Evolutionary conservation across 2,888 invertebrate species (phyloP).

Genomic region (Acanthosepion pharaonis): DNA sequence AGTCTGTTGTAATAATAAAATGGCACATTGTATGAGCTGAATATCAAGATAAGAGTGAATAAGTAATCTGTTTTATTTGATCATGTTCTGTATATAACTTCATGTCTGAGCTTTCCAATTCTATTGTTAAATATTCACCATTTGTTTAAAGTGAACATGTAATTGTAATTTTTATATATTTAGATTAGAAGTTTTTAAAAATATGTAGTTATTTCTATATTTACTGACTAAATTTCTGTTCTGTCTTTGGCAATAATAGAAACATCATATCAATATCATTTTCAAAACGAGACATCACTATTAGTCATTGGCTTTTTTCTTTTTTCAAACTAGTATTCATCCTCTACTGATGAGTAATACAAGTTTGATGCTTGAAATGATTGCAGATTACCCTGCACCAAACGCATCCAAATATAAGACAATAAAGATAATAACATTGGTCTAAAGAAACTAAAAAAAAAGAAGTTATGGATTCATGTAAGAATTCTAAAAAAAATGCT

Average conservation of each 20-base stretch:
- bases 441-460: neutral
- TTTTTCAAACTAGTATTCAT: neutral
- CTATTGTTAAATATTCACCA: neutral
- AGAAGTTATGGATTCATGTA: neutral
- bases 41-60: no score
- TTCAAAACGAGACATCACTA: neutral
- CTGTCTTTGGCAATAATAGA: neutral
- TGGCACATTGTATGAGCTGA: no score
- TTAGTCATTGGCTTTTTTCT: neutral
- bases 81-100: neutral
- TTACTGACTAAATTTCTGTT: neutral
- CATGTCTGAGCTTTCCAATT: neutral
- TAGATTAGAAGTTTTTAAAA: neutral
- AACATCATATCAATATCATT: neutral
- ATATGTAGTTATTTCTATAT: neutral
- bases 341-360: neutral
- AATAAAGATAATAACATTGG: neutral
- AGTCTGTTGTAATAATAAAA: no score
- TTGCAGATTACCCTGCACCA: neutral
- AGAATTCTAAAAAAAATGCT: neutral
- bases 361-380: neutral
- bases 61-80: no score
- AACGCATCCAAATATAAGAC: neutral
- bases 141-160: neutral
- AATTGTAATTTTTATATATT: neutral